Base-by-base conservation (phyloP, 2,113 vertebrate species). In the Pimephales promelas region DNA sequence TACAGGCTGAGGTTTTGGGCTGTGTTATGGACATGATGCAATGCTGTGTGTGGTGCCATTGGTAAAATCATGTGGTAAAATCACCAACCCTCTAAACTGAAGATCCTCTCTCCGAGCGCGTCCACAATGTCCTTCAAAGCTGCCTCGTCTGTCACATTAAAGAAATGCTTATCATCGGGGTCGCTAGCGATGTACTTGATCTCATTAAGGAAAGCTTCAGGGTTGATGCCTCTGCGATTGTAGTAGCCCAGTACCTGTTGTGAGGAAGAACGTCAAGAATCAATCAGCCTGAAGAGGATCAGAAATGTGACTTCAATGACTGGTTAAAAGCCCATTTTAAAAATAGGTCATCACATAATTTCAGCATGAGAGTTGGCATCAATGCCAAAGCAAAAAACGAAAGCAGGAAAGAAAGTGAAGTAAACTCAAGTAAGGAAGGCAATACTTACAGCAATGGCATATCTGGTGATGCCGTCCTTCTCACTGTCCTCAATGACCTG, bases 71-170 rank as follows among this genome's bases (percentile, higher is more conserved):
- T n/a, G 22, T 22, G 26, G 76, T 71, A n/a, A 56, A 73, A 59
- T 28, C 18, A 10, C 36, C 20, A 89, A 98, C 98, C 98, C 95
- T 98, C 97, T 90, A 99, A 88, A 85, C 96, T 96, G 90, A 98
- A 99, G 79, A 99, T 98, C 85, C 97, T 93, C 34, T 99, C 97
- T 71, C 98, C 98, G 22, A 99, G 92, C 0, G 98, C 97, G 0
- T 98, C 98, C 4, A 98, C 98, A 0, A 99, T 99, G 89, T 99
- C 98, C 87, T 99, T 99, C 83, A 99, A 91, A 0, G 97, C 96
- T 0, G 97, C 95, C 88, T 99, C 98, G 0, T 99, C 97, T 0
- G 97, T 96, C 90, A 99, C 98, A 0, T 99, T 98, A 84, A 99
- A 98, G 92, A 98, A 98, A 62, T 99, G 96, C 40, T 97, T 96